phyloP scores from a whole-genome alignment of 2,888 invertebrate species.

The Andrena praecox region DNA sequence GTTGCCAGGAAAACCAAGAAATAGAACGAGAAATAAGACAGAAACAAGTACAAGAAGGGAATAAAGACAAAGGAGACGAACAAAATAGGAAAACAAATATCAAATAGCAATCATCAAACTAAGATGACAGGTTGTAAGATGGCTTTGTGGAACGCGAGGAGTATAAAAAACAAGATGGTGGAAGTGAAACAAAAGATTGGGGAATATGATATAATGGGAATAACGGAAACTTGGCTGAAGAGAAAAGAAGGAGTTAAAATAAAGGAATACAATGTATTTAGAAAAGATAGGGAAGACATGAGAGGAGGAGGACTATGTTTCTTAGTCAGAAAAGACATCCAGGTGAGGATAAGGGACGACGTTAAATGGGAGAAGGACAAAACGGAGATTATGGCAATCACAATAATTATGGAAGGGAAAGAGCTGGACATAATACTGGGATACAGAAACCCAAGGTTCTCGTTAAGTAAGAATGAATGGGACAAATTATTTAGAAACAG shows the following conservation, averaged over 20 bases:
- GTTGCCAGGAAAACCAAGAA: too few relatives aligned
- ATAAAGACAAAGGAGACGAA: too few relatives aligned
- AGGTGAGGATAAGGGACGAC: background rate
- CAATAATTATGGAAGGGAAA: background rate
- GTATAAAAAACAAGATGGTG: conserved; percentile 2
- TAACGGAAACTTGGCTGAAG: background rate
- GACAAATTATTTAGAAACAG: background rate
- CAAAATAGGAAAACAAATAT: too few relatives aligned
- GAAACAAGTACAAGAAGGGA: too few relatives aligned
- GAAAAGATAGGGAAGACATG: background rate
- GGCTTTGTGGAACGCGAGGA: conserved; percentile 7
- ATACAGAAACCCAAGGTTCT: background rate
- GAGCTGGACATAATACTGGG: background rate
- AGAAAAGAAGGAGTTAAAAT: background rate
- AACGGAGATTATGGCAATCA: background rate
- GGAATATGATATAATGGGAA: background rate
- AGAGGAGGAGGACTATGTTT: background rate
- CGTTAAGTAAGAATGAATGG: background rate
- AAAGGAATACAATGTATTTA: background rate
- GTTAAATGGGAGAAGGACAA: background rate
- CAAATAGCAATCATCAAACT: too few relatives aligned
- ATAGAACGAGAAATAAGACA: too few relatives aligned
- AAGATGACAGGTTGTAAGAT: background rate
- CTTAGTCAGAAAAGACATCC: background rate
- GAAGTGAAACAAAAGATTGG: background rate